Evolutionary conservation across 2,888 invertebrate species (phyloP).

Genomic region (Pogonocherus hispidulus): DNA sequence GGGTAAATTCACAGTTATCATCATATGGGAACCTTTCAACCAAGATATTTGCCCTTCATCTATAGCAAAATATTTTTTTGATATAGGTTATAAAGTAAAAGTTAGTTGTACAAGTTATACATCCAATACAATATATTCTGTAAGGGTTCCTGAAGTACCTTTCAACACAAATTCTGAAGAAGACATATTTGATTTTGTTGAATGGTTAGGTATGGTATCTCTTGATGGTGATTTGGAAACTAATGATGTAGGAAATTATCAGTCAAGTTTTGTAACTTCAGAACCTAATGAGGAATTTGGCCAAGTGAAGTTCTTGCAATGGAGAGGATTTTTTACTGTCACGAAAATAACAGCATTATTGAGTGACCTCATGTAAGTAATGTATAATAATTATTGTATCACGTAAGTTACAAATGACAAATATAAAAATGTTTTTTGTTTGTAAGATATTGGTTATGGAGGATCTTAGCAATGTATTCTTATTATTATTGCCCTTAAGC

Average conservation of each 20-base stretch:
- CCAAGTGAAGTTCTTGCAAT: constrained; percentile 67
- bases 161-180: constrained; percentile 54
- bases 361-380: constrained; percentile 33
- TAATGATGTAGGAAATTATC: constrained; percentile 56
- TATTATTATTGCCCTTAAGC: too few relatives aligned
- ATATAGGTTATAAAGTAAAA: constrained; percentile 67
- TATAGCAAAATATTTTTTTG: constrained; percentile 70
- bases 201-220: constrained; percentile 73
- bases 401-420: neutral
- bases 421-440: neutral
- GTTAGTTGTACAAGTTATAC: constrained; percentile 67
- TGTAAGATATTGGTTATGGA: neutral
- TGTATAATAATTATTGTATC: neutral
- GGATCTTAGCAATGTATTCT: too few relatives aligned
- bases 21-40: constrained; percentile 71
- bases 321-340: constrained; percentile 71
- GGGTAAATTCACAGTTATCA: constrained; percentile 67
- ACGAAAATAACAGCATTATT: constrained; percentile 63
- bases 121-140: constrained; percentile 62
- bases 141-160: constrained; percentile 65
- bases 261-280: constrained; percentile 67
- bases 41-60: constrained; percentile 73
- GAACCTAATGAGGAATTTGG: constrained; percentile 60
- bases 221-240: constrained; percentile 66
- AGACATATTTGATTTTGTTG: constrained; percentile 66